Conservation (phyloP, 2,888 invertebrate genomes). For the Argynnis bischoffii region DNA sequence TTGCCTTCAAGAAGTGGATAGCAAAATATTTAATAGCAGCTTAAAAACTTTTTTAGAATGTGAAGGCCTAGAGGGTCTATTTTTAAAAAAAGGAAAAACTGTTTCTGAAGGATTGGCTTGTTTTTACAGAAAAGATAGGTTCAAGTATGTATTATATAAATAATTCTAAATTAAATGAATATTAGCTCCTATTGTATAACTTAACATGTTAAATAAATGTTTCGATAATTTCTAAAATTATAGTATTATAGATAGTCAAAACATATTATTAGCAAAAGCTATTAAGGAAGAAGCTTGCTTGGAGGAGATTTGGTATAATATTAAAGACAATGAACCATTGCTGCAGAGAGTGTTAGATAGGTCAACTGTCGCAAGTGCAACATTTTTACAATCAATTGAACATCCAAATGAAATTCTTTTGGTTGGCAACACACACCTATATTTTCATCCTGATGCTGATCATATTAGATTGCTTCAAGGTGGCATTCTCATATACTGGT, state of each 20-base stretch:
- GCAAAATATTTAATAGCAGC: slow-evolving; percentile 87
- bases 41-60: slow-evolving; percentile 83
- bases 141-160: slow-evolving; percentile 74
- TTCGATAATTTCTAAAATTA: background rate
- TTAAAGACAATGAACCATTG: slow-evolving; percentile 82
- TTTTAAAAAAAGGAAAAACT: slow-evolving; percentile 87
- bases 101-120: slow-evolving; percentile 91
- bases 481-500: slow-evolving; percentile 86
- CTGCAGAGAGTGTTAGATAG: slow-evolving; percentile 83
- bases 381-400: slow-evolving; percentile 81
- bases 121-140: slow-evolving; percentile 87
- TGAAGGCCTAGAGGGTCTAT: slow-evolving; percentile 82
- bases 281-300: slow-evolving; percentile 79
- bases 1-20: slow-evolving; percentile 96
- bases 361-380: slow-evolving; percentile 86
- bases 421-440: slow-evolving; percentile 95
- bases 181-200: too few relatives aligned
- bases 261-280: slow-evolving; percentile 83
- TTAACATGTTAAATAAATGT: too few relatives aligned
- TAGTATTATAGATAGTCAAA: slow-evolving; percentile 77
- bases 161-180: background rate
- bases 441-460: slow-evolving; percentile 95
- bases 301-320: slow-evolving; percentile 81
- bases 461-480: slow-evolving; percentile 94
- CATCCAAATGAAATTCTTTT: slow-evolving; percentile 83